Evolutionary conservation across 1,140 invertebrate species (phyloP).

Genomic region (Reticulitermes speratus): DNA sequence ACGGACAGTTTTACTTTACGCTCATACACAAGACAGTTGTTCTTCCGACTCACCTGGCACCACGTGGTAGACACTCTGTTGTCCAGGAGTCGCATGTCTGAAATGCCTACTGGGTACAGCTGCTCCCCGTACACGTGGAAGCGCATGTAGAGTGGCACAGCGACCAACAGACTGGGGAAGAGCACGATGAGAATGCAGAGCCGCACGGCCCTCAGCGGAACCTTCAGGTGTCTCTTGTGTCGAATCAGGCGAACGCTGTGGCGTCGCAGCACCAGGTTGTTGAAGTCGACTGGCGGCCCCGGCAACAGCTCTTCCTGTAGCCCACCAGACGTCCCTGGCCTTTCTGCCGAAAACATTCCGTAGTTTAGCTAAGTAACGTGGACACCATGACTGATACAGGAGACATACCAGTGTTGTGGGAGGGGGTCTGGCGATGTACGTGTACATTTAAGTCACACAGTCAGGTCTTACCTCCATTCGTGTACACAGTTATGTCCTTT

Average conservation of each 20-base stretch:
- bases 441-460: too few relatives aligned
- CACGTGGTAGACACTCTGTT: slow-evolving; percentile 70
- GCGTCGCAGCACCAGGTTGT: neutral
- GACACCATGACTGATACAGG: too few relatives aligned
- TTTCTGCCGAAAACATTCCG: neutral
- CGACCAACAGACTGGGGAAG: slow-evolving; percentile 63
- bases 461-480: too few relatives aligned
- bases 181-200: slow-evolving; percentile 64
- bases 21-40: too few relatives aligned
- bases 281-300: neutral
- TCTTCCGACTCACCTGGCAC: slow-evolving; percentile 62
- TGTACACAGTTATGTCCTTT: too few relatives aligned
- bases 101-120: slow-evolving; percentile 69
- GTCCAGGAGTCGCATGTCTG: slow-evolving; percentile 73
- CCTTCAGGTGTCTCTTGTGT: slow-evolving; percentile 42
- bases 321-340: neutral
- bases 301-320: neutral
- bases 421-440: too few relatives aligned
- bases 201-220: slow-evolving; percentile 59
- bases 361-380: too few relatives aligned
- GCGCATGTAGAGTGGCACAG: slow-evolving; percentile 64
- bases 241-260: neutral
- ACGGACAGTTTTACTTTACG: too few relatives aligned
- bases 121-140: slow-evolving; percentile 67
- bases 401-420: too few relatives aligned